Evolutionary conservation across 1,140 invertebrate species (phyloP).

Genomic region (Marisa cornuarietis): DNA sequence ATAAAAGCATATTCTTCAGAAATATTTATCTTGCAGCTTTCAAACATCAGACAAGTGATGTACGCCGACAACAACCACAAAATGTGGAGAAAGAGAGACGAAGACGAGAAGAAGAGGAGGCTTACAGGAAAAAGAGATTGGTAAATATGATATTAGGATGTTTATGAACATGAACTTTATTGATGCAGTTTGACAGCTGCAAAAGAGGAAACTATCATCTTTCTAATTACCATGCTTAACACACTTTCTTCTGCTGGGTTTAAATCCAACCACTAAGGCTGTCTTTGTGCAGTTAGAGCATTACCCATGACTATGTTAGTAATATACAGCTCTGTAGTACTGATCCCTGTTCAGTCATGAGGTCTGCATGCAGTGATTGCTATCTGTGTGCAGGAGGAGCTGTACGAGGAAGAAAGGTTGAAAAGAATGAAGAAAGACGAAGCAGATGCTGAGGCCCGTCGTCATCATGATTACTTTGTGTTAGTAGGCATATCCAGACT

Average conservation of each 20-base stretch:
- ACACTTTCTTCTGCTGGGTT: no score
- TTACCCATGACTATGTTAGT: no score
- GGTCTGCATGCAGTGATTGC: not conserved
- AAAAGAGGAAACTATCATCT: no score
- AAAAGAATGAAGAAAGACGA: conserved; percentile 56
- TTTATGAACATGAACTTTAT: not conserved
- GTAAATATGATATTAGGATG: conserved; percentile 36
- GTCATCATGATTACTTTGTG: conserved; percentile 62
- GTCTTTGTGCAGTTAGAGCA: no score
- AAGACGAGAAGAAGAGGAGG: conserved; percentile 57
- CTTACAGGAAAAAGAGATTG: conserved; percentile 56
- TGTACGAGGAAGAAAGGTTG: conserved; percentile 59
- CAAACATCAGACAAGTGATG: conserved; percentile 55
- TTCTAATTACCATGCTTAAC: no score
- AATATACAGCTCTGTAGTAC: no score
- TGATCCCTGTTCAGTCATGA: no score
- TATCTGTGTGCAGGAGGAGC: conserved; percentile 52
- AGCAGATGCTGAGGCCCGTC: conserved; percentile 53
- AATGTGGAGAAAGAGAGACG: conserved; percentile 46
- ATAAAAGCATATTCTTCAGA: no score
- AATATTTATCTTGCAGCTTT: conserved; percentile 48
- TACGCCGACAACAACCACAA: conserved; percentile 30
- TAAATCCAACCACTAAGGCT: no score
- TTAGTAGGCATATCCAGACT: conserved; percentile 39
- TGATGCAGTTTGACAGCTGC: no score